Evolutionary conservation across 2,113 vertebrate genomes (phyloP).

Genomic region (Paracanthobrama guichenoti): DNA sequence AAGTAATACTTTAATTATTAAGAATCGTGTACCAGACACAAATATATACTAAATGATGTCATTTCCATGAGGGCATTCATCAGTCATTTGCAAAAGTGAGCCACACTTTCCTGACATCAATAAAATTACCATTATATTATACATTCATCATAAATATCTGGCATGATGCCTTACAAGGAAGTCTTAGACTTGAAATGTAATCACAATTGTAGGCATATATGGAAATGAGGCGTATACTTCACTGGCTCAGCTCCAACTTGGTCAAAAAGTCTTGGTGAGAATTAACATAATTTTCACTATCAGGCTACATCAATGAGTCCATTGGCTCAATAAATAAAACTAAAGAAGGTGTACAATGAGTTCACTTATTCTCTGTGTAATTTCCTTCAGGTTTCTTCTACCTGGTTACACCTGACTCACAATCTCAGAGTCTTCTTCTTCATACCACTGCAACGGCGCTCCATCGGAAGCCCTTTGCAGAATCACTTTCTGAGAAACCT

Average conservation of each 20-base stretch:
- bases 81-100: slow-evolving; percentile 25
- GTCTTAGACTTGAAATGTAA: slow-evolving; percentile 45
- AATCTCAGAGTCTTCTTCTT: slow-evolving; percentile 83
- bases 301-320: slow-evolving; percentile 62
- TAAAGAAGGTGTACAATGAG: slow-evolving; percentile 53
- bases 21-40: slow-evolving; percentile 72
- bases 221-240: slow-evolving; percentile 9
- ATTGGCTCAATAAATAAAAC: slow-evolving; percentile 71
- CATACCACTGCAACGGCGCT: slow-evolving; percentile 84
- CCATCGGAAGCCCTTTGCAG: slow-evolving; percentile 83
- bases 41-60: slow-evolving; percentile 48
- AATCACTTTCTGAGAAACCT: slow-evolving; percentile 76
- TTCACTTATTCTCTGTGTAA: slow-evolving; percentile 18
- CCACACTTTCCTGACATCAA: slow-evolving; percentile 16
- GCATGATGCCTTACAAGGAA: slow-evolving; percentile 64
- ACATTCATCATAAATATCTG: slow-evolving; percentile 69
- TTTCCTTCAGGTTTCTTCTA: slow-evolving; percentile 1
- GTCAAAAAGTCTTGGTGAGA: slow-evolving; percentile 25
- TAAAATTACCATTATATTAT: slow-evolving; percentile 37
- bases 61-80: slow-evolving; percentile 25
- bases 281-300: slow-evolving; percentile 48
- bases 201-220: slow-evolving; percentile 22
- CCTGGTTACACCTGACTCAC: slow-evolving; percentile 83
- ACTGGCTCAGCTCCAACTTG: slow-evolving; percentile 40
- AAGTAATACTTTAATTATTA: slow-evolving; percentile 45